Conservation (phyloP, 1,140 invertebrate species). For the Nasonia longicornis region DNA sequence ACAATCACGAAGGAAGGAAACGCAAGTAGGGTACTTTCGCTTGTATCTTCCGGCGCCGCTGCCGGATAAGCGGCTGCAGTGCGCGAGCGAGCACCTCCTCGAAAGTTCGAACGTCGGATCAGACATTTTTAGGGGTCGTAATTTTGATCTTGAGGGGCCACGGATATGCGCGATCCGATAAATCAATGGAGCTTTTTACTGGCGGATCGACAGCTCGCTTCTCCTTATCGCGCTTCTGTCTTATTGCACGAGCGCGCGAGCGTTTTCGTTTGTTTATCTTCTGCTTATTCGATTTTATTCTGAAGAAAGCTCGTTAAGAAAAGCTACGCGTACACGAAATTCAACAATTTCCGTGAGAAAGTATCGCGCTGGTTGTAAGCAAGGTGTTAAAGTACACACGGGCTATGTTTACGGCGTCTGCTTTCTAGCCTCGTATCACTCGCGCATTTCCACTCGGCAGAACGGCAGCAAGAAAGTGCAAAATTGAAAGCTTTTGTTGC, state of each 20-base stretch:
- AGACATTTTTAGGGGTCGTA: slow-evolving; percentile 43
- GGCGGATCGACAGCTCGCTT: slow-evolving; percentile 15
- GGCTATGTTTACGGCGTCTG: neutral
- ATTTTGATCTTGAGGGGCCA: slow-evolving; percentile 26
- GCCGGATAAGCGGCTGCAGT: slow-evolving; percentile 32
- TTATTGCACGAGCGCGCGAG: neutral
- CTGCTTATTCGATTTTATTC: no score
- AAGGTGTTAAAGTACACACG: neutral
- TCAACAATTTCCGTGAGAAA: neutral
- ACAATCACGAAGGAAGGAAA: slow-evolving; percentile 33
- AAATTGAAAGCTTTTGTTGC: slow-evolving; percentile 37
- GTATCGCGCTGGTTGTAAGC: neutral
- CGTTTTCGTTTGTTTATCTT: no score
- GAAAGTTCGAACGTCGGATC: slow-evolving; percentile 23
- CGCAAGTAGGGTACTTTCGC: slow-evolving; percentile 23
- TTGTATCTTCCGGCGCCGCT: slow-evolving; percentile 20
- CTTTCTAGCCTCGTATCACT: neutral
- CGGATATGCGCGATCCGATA: slow-evolving; percentile 32
- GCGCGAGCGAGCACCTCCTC: neutral
- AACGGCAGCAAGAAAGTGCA: slow-evolving; percentile 18
- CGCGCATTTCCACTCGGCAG: neutral
- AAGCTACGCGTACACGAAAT: neutral
- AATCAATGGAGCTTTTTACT: slow-evolving; percentile 29
- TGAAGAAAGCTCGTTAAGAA: no score
- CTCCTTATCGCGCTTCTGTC: neutral